These are phyloP conservation scores for Barbus barbus DNA, from an alignment of 2,113 vertebrate genomes.

Conservation along the genomic window DNA sequence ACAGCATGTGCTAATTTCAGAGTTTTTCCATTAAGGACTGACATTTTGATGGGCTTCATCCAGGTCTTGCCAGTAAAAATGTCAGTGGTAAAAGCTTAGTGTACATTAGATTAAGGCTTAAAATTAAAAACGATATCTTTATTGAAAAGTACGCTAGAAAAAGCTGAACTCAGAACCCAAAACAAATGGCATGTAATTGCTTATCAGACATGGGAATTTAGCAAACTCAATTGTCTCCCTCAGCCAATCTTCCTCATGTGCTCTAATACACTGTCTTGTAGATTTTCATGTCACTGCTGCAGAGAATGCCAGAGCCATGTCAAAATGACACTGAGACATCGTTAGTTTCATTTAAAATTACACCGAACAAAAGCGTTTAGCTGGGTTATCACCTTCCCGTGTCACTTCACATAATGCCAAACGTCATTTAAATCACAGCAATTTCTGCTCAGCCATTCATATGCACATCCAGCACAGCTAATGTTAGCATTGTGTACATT, in stretches of 20 bases:
- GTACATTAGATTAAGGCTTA: neutral
- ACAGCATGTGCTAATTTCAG: slow-evolving; percentile 37
- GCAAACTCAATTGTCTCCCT: slow-evolving; percentile 20
- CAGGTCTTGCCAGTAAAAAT: slow-evolving; percentile 1
- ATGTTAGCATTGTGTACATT: neutral
- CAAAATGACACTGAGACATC: slow-evolving; percentile 23
- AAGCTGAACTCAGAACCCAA: neutral
- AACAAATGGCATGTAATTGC: slow-evolving; percentile 8
- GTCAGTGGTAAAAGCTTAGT: slow-evolving; percentile 7
- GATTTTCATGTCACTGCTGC: slow-evolving; percentile 15
- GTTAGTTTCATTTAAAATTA: slow-evolving; percentile 50
- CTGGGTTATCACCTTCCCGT: slow-evolving; percentile 45
- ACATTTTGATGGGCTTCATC: slow-evolving; percentile 9
- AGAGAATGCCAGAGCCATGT: neutral
- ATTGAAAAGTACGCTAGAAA: neutral
- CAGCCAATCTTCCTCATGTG: neutral
- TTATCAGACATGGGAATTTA: slow-evolving; percentile 16
- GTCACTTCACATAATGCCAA: slow-evolving; percentile 40
- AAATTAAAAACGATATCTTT: neutral
- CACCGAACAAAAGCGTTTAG: slow-evolving; percentile 44
- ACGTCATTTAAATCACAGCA: slow-evolving; percentile 36
- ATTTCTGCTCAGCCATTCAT: slow-evolving; percentile 5
- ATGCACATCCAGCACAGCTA: neutral
- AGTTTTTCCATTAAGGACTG: neutral
- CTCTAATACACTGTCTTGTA: slow-evolving; percentile 31